phyloP scores from a whole-genome alignment of 2,888 invertebrate species.

The Seira musarum region DNA sequence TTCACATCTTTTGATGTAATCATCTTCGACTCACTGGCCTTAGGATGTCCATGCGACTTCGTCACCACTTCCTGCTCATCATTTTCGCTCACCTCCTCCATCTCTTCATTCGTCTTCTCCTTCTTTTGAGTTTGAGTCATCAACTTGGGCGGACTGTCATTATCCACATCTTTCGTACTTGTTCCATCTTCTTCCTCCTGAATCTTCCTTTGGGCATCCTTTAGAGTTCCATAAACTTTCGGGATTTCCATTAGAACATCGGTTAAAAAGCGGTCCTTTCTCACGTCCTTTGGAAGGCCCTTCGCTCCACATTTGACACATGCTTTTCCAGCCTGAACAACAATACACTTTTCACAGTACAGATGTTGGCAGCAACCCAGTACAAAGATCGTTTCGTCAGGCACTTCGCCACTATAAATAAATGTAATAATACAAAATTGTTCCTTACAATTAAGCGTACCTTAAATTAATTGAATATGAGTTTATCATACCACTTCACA shows the following conservation, averaged over 20 bases:
- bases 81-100: neutral
- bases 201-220: neutral
- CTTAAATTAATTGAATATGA: too few species aligned
- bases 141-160: neutral
- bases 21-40: neutral
- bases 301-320: neutral
- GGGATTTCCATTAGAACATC: neutral
- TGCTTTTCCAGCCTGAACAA: neutral
- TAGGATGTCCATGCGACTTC: neutral
- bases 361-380: slow-evolving; percentile 12
- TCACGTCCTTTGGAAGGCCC: neutral
- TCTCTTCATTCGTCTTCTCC: neutral
- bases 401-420: too few species aligned
- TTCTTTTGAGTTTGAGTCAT: neutral
- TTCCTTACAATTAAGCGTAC: too few species aligned
- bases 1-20: neutral
- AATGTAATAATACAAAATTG: too few species aligned
- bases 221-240: neutral
- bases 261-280: neutral
- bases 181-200: neutral
- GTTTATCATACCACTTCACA: too few species aligned
- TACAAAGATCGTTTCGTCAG: too few species aligned
- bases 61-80: neutral
- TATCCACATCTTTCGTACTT: neutral
- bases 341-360: slow-evolving; percentile 9